Evolutionary conservation across 2,113 vertebrate genomes (phyloP).

Genomic region (Bos taurus): DNA sequence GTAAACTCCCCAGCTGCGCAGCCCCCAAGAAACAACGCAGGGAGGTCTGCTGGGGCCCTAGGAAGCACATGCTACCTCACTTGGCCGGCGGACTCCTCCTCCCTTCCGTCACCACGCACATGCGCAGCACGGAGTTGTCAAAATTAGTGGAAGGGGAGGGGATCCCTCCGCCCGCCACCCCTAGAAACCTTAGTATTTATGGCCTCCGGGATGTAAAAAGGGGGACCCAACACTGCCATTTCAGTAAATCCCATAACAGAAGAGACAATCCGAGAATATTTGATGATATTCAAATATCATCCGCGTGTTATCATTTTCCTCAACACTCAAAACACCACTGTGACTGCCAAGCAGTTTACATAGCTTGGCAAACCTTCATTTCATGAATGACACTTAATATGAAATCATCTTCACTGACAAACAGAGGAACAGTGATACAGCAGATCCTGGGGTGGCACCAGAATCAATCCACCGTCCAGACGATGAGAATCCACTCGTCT

Average conservation of each 20-base stretch:
- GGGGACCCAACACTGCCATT: not conserved
- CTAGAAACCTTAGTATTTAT: not conserved
- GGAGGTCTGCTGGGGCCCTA: not conserved
- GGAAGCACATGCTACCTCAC: not conserved
- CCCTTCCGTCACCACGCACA: fast-evolving
- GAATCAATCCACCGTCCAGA: not conserved
- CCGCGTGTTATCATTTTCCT: constrained; percentile 36
- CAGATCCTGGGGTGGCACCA: not conserved
- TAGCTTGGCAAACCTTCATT: constrained; percentile 31
- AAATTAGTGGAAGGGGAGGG: not conserved
- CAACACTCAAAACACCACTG: not conserved
- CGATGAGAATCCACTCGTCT: not conserved
- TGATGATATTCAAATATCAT: constrained; percentile 43
- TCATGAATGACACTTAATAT: constrained; percentile 39
- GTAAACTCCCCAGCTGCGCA: not conserved
- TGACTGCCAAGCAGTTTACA: constrained; percentile 15
- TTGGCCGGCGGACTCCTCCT: not conserved
- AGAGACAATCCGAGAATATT: not conserved
- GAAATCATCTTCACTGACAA: constrained; percentile 31
- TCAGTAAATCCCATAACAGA: not conserved
- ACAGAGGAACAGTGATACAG: not conserved
- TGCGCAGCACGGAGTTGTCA: fast-evolving
- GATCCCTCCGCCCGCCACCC: not conserved
- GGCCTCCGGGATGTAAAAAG: not conserved
- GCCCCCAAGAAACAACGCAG: not conserved